Conservation (phyloP, 2,888 invertebrate species). For the Stenodera caucasica region DNA sequence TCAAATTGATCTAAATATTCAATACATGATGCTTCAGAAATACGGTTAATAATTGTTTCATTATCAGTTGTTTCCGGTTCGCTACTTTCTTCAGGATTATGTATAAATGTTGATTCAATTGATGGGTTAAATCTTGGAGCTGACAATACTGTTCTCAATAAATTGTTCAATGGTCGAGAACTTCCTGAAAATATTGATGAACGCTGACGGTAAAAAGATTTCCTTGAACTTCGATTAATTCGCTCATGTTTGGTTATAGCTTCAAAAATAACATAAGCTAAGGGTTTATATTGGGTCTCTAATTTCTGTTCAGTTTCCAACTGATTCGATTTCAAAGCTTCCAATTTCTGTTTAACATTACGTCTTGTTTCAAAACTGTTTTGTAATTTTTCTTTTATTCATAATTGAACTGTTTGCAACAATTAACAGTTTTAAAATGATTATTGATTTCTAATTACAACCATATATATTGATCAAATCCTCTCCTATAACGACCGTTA, state of each 20-base stretch:
- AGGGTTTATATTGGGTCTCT: not conserved
- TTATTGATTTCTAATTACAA: not conserved
- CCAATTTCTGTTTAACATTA: not conserved
- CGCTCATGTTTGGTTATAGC: not conserved
- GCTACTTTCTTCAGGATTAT: not conserved
- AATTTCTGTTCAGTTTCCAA: not conserved
- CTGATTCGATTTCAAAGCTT: not conserved
- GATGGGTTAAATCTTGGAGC: not conserved
- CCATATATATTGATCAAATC: slow-evolving; percentile 14
- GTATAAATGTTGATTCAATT: not conserved
- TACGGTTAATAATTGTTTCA: not conserved
- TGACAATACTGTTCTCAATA: not conserved
- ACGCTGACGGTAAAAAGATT: no score
- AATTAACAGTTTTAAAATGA: not conserved
- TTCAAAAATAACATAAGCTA: not conserved
- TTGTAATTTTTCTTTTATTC: not conserved
- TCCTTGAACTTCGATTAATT: no score
- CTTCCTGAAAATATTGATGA: no score
- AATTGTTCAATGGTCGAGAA: not conserved
- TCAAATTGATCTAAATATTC: slow-evolving; percentile 22
- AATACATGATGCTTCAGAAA: not conserved
- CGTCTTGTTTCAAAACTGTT: not conserved
- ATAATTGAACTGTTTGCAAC: not conserved
- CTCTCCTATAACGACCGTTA: slow-evolving; percentile 31
- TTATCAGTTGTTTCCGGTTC: not conserved